Conservation (phyloP, 1,140 invertebrate species). For the Drosophila mayri region DNA sequence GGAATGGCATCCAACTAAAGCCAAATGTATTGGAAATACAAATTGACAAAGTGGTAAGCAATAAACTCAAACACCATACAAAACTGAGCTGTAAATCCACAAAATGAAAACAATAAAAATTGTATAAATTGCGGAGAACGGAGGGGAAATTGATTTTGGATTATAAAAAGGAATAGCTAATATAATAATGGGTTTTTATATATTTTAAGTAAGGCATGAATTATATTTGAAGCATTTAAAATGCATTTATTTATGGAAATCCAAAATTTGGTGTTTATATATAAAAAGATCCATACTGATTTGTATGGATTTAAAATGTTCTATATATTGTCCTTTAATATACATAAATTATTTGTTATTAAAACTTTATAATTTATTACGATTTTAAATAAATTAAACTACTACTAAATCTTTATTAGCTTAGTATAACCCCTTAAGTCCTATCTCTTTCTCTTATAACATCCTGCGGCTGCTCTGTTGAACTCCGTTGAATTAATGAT, state of each 20-base stretch:
- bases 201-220: neutral
- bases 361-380: too few relatives aligned
- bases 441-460: neutral
- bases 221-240: too few relatives aligned
- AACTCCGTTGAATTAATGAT: constrained; percentile 41
- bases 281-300: too few relatives aligned
- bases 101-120: neutral
- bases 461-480: constrained; percentile 8
- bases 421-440: neutral
- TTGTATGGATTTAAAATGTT: too few relatives aligned
- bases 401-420: too few relatives aligned
- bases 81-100: neutral
- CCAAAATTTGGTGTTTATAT: too few relatives aligned
- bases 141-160: neutral
- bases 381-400: neutral
- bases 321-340: too few relatives aligned
- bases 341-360: too few relatives aligned
- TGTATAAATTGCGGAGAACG: neutral
- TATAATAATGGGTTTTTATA: neutral
- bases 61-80: constrained; percentile 28
- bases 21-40: constrained; percentile 69
- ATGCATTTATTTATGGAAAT: too few relatives aligned
- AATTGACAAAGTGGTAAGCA: constrained; percentile 54
- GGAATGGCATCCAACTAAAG: constrained; percentile 30
- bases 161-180: neutral